Conservation (phyloP, 2,113 vertebrate genomes). For the Apodemus speciosus region DNA sequence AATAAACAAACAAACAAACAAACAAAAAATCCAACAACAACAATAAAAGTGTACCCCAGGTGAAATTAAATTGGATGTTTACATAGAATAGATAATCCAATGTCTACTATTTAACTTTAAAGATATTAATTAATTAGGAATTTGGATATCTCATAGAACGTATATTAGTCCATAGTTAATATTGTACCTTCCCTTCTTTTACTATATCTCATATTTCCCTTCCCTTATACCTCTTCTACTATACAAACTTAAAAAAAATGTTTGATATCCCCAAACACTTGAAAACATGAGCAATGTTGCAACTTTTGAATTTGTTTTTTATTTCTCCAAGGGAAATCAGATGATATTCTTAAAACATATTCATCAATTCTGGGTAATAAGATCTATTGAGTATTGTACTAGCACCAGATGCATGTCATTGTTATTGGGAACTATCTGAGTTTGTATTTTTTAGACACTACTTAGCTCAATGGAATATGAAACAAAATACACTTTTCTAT, state of each 20-base stretch:
- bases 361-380: not conserved
- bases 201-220: not conserved
- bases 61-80: not conserved
- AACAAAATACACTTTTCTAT: not conserved
- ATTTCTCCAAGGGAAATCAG: not conserved
- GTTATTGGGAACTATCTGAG: not conserved
- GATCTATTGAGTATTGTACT: not conserved
- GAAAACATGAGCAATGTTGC: not conserved
- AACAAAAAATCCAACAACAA: no score
- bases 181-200: not conserved
- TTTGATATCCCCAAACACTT: not conserved
- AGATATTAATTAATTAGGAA: not conserved
- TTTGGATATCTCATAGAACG: not conserved
- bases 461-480: not conserved
- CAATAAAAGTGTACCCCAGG: not conserved
- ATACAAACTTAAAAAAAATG: not conserved
- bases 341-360: not conserved
- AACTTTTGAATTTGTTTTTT: not conserved
- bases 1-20: no score
- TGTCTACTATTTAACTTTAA: not conserved
- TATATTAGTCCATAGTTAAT: not conserved
- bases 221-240: not conserved
- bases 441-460: not conserved
- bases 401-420: not conserved
- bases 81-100: not conserved